Evolutionary conservation across 2,113 vertebrate genomes (phyloP).

Genomic region (Eidolon helvum): DNA sequence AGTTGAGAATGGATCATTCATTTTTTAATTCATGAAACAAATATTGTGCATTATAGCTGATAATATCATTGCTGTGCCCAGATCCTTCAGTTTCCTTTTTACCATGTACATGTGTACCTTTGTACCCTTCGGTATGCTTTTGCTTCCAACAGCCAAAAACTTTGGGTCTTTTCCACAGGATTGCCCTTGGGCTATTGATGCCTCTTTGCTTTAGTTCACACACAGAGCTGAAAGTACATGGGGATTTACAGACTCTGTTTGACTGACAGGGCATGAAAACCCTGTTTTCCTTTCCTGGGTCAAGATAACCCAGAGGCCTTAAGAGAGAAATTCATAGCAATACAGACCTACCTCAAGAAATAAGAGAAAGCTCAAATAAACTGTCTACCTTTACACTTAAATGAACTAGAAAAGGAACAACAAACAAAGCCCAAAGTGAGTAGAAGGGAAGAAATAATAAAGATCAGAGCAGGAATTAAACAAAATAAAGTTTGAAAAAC

Average conservation of each 20-base stretch:
- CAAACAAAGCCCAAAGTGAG: too few relatives aligned
- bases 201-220: slow-evolving; percentile 14
- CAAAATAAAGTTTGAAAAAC: too few relatives aligned
- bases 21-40: neutral
- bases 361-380: too few relatives aligned
- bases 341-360: too few relatives aligned
- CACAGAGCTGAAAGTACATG: neutral
- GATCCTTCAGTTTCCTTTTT: neutral
- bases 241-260: neutral
- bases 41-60: neutral
- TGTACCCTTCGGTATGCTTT: neutral
- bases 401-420: too few relatives aligned
- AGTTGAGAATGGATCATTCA: neutral
- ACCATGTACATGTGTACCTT: neutral
- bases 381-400: too few relatives aligned
- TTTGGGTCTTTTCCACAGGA: neutral
- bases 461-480: too few relatives aligned
- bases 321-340: too few relatives aligned
- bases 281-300: neutral
- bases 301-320: neutral
- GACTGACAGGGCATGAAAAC: neutral
- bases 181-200: neutral
- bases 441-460: too few relatives aligned
- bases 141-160: neutral
- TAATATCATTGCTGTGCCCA: neutral